Base-by-base conservation (phyloP, 92 coral and sea anemone genomes). In the Palythoa grandis region DNA sequence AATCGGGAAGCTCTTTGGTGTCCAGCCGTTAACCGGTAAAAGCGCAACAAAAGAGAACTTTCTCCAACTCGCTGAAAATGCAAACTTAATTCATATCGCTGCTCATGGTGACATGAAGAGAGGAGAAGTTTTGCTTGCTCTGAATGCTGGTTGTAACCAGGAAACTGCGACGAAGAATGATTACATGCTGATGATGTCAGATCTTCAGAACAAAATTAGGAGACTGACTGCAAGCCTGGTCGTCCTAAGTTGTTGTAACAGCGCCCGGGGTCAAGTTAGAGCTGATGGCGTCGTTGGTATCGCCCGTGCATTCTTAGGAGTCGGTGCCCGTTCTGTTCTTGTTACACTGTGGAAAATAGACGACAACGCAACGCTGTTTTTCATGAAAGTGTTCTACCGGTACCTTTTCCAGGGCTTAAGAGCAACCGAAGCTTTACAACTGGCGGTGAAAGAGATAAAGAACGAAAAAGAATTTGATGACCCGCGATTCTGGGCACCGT, bases 291-390 rank as follows among this genome's bases (percentile, higher is more conserved):
- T 70, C 7, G 24, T 70, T 40, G 74, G 74, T 35, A 70, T 70
- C 5, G 74, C 74, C 13, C 74, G 74, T 35, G 74, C 74, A 1
- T 70, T 70, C 43, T 6, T 70, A 22, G 74, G 74, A 70, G 74
- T 37, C 8, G 74, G 74, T 14, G 74, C 74, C 74, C 74, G 74
- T 5, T 70, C 47, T 1, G 48, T 70, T 35, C 74, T 70, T 13
- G 74, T 70, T 11, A 47, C 74, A 70, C 48, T 70, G 19, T 70
- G 74, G 74, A 24, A 24, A 70, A 70, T 70, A 7, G 9, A 70
- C 39, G 74, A 70, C 19, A 11, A 70, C 40, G 19, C 43, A 24
- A 70, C 74, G 7, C 25, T 70, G 74, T 70, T 70, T 37, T 70
- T 70, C 25, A 70, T 70, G 74, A 70, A 37, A 15, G 25, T 10